These are phyloP conservation scores for Spilosoma lubricipeda DNA, from an alignment of 2,888 invertebrate genomes.

Conservation along the genomic window DNA sequence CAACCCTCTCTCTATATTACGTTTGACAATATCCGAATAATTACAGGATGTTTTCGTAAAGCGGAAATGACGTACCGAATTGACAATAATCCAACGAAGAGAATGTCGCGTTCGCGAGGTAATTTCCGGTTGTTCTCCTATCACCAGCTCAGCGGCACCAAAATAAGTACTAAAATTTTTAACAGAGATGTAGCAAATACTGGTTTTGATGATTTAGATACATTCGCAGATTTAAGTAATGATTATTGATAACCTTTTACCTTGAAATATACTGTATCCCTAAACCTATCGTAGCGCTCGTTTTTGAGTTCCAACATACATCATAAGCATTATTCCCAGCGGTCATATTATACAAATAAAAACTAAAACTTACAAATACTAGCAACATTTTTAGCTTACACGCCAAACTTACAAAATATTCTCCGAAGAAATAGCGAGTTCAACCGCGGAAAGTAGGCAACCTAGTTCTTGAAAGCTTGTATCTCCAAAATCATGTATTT, in stretches of 20 bases:
- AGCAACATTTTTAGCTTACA: slow-evolving; percentile 2
- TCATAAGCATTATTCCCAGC: background rate
- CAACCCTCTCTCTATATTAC: slow-evolving; percentile 63
- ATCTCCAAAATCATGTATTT: slow-evolving; percentile 48
- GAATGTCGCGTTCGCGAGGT: slow-evolving; percentile 74
- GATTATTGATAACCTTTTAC: background rate
- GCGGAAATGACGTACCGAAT: slow-evolving; percentile 80
- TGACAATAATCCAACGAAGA: slow-evolving; percentile 77
- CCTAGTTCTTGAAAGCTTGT: slow-evolving; percentile 13
- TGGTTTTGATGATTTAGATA: slow-evolving; percentile 25
- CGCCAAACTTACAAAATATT: slow-evolving; percentile 5
- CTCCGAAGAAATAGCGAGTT: background rate
- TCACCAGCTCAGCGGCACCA: slow-evolving; percentile 56
- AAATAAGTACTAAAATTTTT: slow-evolving; percentile 51
- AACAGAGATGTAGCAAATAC: slow-evolving; percentile 47
- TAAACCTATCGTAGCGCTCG: background rate
- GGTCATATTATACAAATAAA: slow-evolving; percentile 3
- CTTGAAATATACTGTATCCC: background rate
- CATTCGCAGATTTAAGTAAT: background rate
- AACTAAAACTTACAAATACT: slow-evolving; percentile 1
- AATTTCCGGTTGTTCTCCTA: slow-evolving; percentile 75
- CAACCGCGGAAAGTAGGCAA: slow-evolving; percentile 20
- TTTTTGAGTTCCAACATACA: background rate
- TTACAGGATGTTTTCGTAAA: slow-evolving; percentile 76
- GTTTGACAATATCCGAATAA: slow-evolving; percentile 78